Evolutionary conservation across 2,888 invertebrate species (phyloP).

Genomic region (Dynastes hyllus): DNA sequence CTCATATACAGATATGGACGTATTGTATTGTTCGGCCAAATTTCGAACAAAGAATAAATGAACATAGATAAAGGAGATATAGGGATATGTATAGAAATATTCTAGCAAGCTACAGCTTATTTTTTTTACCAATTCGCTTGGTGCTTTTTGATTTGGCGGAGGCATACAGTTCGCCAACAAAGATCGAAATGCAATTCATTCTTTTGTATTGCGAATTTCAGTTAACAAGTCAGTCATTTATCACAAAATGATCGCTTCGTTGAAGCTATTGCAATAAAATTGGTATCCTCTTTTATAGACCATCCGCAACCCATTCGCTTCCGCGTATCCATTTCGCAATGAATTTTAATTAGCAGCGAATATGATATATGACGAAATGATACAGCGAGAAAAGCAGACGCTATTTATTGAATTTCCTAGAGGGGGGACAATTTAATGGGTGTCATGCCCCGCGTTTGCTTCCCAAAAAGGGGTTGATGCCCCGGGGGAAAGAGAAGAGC

Average conservation of each 20-base stretch:
- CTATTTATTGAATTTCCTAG: slow-evolving; percentile 54
- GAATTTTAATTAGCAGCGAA: slow-evolving; percentile 58
- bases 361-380: slow-evolving; percentile 58
- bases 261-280: slow-evolving; percentile 8
- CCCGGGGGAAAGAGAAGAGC: too few species aligned
- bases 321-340: slow-evolving; percentile 53
- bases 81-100: neutral
- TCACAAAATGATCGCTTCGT: slow-evolving; percentile 48
- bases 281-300: slow-evolving; percentile 46
- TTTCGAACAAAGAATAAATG: slow-evolving; percentile 34
- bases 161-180: slow-evolving; percentile 13
- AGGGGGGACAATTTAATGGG: slow-evolving; percentile 19
- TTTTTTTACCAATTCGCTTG: neutral
- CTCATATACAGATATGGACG: neutral
- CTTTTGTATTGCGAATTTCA: slow-evolving; percentile 57
- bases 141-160: slow-evolving; percentile 15
- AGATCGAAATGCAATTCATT: slow-evolving; percentile 44
- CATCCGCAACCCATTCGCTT: slow-evolving; percentile 49
- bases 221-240: slow-evolving; percentile 58
- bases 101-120: neutral
- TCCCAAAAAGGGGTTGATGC: too few species aligned
- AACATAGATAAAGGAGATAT: slow-evolving; percentile 3
- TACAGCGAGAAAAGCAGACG: slow-evolving; percentile 47
- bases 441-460: too few species aligned
- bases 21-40: slow-evolving; percentile 6